Evolutionary conservation across 2,888 invertebrate species (phyloP).

Genomic region (Ypsolopha sequella): DNA sequence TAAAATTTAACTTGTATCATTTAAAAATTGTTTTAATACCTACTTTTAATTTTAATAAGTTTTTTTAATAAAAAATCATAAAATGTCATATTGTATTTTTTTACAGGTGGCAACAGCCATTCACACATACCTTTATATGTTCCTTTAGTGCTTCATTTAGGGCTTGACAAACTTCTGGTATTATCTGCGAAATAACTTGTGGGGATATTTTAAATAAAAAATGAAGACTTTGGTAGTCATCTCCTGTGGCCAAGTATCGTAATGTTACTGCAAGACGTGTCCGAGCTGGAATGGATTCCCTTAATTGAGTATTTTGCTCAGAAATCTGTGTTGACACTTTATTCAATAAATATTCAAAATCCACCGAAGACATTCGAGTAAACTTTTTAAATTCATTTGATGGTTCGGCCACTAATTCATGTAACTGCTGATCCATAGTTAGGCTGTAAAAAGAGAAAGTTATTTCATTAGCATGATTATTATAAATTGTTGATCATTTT

Average conservation of each 20-base stretch:
- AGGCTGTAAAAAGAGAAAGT: conserved; percentile 5
- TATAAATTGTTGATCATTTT: conserved; percentile 5
- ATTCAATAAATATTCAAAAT: conserved; percentile 7
- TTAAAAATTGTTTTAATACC: conserved; percentile 4
- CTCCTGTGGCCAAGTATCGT: conserved; percentile 6
- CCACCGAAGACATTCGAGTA: conserved; percentile 7
- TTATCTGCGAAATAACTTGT: conserved; percentile 6
- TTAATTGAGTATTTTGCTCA: conserved; percentile 6
- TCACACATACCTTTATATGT: conserved; percentile 3
- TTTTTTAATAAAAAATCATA: conserved; percentile 5
- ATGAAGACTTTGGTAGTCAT: conserved; percentile 6
- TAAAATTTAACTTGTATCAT: conserved; percentile 5
- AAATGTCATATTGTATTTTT: conserved; percentile 5
- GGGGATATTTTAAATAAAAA: conserved; percentile 8
- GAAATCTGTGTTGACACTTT: conserved; percentile 4
- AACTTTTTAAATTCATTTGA: conserved; percentile 8
- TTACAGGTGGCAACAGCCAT: conserved; percentile 5
- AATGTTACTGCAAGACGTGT: conserved; percentile 3
- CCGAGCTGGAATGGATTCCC: conserved; percentile 5
- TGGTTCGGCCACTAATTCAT: conserved; percentile 6
- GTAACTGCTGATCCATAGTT: conserved; percentile 4
- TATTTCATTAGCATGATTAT: conserved; percentile 2
- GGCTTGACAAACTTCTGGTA: conserved; percentile 8
- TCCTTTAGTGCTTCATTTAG: conserved; percentile 5
- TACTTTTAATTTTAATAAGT: too few species aligned